Base-by-base conservation (phyloP, 2,113 vertebrate genomes). In the Thryonomys swinderianus region DNA sequence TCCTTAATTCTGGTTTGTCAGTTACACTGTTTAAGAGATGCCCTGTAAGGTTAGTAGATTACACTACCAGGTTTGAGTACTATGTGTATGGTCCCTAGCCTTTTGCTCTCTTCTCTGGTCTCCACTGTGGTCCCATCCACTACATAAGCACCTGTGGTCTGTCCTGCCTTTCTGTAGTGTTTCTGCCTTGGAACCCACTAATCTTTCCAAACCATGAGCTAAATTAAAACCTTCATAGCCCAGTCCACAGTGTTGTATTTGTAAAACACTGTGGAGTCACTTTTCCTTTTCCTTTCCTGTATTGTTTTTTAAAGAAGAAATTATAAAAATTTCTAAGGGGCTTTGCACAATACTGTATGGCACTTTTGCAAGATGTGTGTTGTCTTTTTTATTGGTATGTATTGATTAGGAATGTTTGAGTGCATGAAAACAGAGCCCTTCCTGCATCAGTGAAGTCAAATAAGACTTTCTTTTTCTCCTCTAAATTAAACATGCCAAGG, bases 351-450 rank as follows among this genome's bases (percentile, higher is more conserved):
- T 61, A 21, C 32, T 21, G 7, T 27, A 7, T 27, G 78, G 25
- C 91, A 9, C 21, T 67, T 93, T 88, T 57, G 12, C 17, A 90
- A 37, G 32, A 30, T 69, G 17, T 66, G 78, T 42, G 10, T 74
- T 64, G 82, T 92, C 84, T 84, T 87, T 66, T 17, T 85, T 30
- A 7, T 48, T 83, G 48, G 23, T 91, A 3, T 84, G 1, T 74
- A 59, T 80, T 73, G 37, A 67, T 76, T 55, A 64, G 57, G 16
- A 66, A 57, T 53, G 13, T 82, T 53, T 81, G 40, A 23, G 42
- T 84, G 66, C 16, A 27, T 73, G 27, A 93, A 91, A 91, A 76
- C 18, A 62, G 83, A 96, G 73, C 18, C 45, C 42, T 88, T 95
- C 67, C 16, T 67, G 25, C 20, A 86, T 66, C 57, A 73, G 0